Percentiles rank a stretch among this genome's conserved stretches.
Conservation (phyloP, 1,140 invertebrate genomes). For the Schmidtea mediterranea region DNA sequence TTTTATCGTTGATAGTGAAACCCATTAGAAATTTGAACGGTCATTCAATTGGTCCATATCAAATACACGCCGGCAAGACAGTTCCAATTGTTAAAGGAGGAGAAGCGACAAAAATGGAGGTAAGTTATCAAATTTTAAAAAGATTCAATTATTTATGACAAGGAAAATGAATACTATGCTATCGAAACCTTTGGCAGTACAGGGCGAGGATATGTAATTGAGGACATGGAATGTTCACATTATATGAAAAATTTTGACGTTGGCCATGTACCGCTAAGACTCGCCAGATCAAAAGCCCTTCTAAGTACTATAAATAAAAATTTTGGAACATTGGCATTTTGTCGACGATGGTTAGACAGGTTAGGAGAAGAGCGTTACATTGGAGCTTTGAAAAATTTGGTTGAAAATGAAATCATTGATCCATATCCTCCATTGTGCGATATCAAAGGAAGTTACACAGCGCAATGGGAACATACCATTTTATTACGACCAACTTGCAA, state of each 20-base stretch:
- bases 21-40: slow-evolving; percentile 92
- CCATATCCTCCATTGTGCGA: slow-evolving; percentile 93
- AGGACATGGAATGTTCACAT: slow-evolving; percentile 95
- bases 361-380: slow-evolving; percentile 85
- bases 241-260: slow-evolving; percentile 98
- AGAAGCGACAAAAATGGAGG: slow-evolving; percentile 78
- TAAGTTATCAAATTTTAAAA: too few species aligned
- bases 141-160: too few species aligned
- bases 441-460: slow-evolving; percentile 85
- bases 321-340: slow-evolving; percentile 90
- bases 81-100: slow-evolving; percentile 97
- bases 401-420: slow-evolving; percentile 54
- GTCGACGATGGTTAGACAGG: slow-evolving; percentile 88
- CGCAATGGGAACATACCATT: slow-evolving; percentile 96
- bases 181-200: slow-evolving; percentile 99
- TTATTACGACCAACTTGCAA: slow-evolving; percentile 88
- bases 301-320: slow-evolving; percentile 85
- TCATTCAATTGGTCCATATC: slow-evolving; percentile 82
- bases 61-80: slow-evolving; percentile 93
- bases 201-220: slow-evolving; percentile 75
- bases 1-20: too few species aligned
- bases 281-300: slow-evolving; percentile 66
- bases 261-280: slow-evolving; percentile 41
- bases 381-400: slow-evolving; percentile 88
- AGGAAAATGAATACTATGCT: slow-evolving; percentile 86